Evolutionary conservation across 2,113 vertebrate genomes (phyloP), one percentile per base, ranked within the genome.

Genomic region (Cyrtonyx montezumae): DNA sequence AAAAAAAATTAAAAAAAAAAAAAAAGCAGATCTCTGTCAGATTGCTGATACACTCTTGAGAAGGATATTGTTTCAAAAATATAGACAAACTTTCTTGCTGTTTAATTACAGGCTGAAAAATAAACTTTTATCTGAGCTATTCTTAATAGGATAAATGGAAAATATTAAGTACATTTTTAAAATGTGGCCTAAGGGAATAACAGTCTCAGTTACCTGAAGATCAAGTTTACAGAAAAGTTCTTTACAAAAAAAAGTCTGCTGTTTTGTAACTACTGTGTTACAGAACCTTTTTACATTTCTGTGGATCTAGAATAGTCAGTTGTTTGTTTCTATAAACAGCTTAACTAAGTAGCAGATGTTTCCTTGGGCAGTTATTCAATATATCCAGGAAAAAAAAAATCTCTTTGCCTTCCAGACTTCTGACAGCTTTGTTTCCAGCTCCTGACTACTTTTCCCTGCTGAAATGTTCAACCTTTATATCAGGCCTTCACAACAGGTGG

Each of bases 311-410:
- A 95, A 90, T 34, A 94, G 80, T 95, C 91, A 96, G 91, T 77
- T 94, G 88, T 89, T 93, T 92, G 92, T 92, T 95, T 95, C 96
- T 89, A 96, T 95, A 93, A 96, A 92, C 92, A 92, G 80, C 86
- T 80, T 32, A 76, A 78, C 88, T 93, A 93, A 94, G 94, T 53
- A 96, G 78, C 96, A 96, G 94, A 96, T 96, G 94, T 94, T 96
- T 96, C 81, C 87, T 94, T 94, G 94, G 95, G 96, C 94, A 95
- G 84, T 92, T 93, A 84, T 95, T 96, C 96, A 96, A 94, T 53
- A 93, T 81, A 88, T 87, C 94, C 59, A 91, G 84, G 78, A 91
- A 95, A 96, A 90, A 40, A 58, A 86, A 94, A 56, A 36, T 18
- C 62, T 23, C 67, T 87, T 82, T 87, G 84, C 94, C 70, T 93